Evolutionary conservation across 92 coral and sea anemone species (phyloP).

Genomic region (Nematostella vectensis): DNA sequence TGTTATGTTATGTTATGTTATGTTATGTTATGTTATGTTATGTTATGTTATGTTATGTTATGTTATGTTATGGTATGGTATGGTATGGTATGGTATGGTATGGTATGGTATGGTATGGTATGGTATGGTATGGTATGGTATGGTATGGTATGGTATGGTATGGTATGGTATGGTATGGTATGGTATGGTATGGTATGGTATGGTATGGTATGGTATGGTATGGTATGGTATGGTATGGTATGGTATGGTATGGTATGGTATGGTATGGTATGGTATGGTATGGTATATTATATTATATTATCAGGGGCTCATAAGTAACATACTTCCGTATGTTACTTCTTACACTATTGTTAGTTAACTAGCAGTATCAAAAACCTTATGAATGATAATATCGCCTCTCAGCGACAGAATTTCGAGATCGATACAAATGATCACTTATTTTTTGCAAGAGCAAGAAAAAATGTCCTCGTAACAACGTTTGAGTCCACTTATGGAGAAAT

Average conservation of each 20-base stretch:
- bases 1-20: neutral
- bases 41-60: neutral
- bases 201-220: neutral
- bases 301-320: too few relatives aligned
- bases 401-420: too few relatives aligned
- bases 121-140: slow-evolving; percentile 6
- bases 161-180: slow-evolving; percentile 1
- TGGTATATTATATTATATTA: neutral
- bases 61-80: too few relatives aligned
- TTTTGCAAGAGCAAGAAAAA: too few relatives aligned
- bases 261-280: neutral
- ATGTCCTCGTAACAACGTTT: too few relatives aligned
- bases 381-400: too few relatives aligned
- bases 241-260: neutral
- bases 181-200: neutral
- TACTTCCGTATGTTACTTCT: too few relatives aligned
- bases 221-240: neutral
- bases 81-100: slow-evolving; percentile 5
- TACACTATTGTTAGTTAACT: too few relatives aligned
- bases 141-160: slow-evolving; percentile 6
- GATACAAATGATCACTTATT: too few relatives aligned
- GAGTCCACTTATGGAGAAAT: too few relatives aligned
- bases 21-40: slow-evolving; percentile 1
- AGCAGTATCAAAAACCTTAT: too few relatives aligned
- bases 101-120: slow-evolving; percentile 7